Evolutionary conservation across 2,113 vertebrate genomes (phyloP), one percentile per base, ranked within the genome.

Genomic region (Vombatus ursinus): DNA sequence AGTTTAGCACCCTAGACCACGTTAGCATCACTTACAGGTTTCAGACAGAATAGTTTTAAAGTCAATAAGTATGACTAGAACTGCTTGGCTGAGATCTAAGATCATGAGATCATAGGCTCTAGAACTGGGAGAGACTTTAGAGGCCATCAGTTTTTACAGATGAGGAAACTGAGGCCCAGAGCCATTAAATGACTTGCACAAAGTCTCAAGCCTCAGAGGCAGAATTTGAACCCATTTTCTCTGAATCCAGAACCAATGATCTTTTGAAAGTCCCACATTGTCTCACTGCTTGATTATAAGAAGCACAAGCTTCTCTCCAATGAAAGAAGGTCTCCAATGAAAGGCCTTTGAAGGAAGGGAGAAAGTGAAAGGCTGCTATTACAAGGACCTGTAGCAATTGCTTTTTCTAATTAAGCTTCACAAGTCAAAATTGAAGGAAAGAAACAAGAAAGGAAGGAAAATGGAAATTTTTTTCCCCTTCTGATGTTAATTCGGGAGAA

Each of bases 401-500:
- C 2, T 90, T 53, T 89, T 48, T 89, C 84, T 54, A 51, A 8
- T 95, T 90, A 90, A 84, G 44, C 52, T 90, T 93, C 89, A 23
- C 93, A 50, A 24, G 37, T 95, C 22, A 31, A 95, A 93, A 47
- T 84, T 94, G 31, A 94, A 28, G 23, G 92, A 90, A 94, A 91
- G 47, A 19, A 93, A 0, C 1, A 52, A 8, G 25, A 93, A 57
- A 51, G 52, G 52, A 22, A 84, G 52, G 52, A 94, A 49, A 1
- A 37, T 31, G 3, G 77, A 24, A 24, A 93, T 28, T 68, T 93
- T 95, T 37, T 2, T 96, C 96, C 95, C 50, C 11, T 57, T 96
- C 92, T 95, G 47, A 53, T 89, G 31, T 37, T n/a, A 57, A 50
- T 94, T 97, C 97, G 92, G 50, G 93, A 96, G 94, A 94, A 93